Percentiles rank a stretch among this genome's conserved stretches.
Evolutionary conservation across 2,888 invertebrate genomes (phyloP).

Genomic region (Psylliodes chrysocephalus): DNA sequence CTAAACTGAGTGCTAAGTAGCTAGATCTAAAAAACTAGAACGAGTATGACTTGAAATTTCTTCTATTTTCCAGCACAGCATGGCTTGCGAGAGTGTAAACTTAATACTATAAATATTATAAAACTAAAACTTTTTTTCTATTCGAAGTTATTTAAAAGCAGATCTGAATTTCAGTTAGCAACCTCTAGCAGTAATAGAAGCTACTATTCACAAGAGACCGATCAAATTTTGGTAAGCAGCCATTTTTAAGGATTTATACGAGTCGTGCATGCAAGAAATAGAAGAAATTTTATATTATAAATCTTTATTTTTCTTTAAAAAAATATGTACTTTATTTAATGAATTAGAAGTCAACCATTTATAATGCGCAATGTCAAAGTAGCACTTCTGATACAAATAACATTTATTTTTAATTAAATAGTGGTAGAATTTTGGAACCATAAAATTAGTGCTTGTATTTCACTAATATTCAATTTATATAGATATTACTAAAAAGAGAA

Average conservation of each 20-base stretch:
- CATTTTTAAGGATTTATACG: conserved; percentile 19
- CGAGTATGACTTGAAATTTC: conserved; percentile 20
- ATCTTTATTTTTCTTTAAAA: no score
- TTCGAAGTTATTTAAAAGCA: not conserved
- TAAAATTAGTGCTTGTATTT: no score
- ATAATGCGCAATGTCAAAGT: no score
- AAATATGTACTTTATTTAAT: no score
- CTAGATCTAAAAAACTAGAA: not conserved
- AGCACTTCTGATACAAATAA: no score
- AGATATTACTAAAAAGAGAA: no score
- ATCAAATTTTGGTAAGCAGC: conserved; percentile 41
- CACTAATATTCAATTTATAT: no score
- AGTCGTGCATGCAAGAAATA: conserved; percentile 35
- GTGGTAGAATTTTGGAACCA: no score
- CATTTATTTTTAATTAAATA: no score
- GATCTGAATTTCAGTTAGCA: conserved; percentile 37
- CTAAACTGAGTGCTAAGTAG: no score
- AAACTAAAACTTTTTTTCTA: not conserved
- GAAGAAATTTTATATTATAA: conserved; percentile 34
- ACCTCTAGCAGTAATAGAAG: conserved; percentile 34
- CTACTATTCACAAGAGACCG: conserved; percentile 37
- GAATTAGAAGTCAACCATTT: no score
- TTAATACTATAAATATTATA: no score
- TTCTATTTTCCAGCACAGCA: conserved; percentile 40
- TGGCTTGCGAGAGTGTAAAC: conserved; percentile 35